These are phyloP conservation scores for Paragorgia papillata DNA, from an alignment of 92 coral and sea anemone species.

Conservation along the genomic window DNA sequence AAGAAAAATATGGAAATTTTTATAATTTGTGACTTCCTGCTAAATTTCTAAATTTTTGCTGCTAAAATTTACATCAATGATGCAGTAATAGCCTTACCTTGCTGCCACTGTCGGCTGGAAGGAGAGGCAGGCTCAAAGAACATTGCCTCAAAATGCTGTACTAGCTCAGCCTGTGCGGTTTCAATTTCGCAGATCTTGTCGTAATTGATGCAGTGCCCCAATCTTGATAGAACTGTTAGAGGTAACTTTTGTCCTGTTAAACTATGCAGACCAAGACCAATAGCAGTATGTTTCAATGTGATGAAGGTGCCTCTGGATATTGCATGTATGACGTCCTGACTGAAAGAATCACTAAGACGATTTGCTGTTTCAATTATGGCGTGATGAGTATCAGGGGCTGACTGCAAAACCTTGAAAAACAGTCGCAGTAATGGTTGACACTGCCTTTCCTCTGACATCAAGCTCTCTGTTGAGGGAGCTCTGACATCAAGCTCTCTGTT, in stretches of 20 bases:
- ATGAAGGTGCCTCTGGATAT: constrained; percentile 10
- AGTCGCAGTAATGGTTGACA: background rate
- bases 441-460: constrained; percentile 25
- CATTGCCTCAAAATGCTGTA: constrained; percentile 16
- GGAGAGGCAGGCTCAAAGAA: background rate
- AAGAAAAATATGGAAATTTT: too few species aligned
- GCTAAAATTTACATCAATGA: too few species aligned
- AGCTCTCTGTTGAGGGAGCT: too few species aligned
- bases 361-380: background rate
- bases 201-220: constrained; percentile 24
- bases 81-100: background rate
- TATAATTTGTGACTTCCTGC: too few species aligned
- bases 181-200: constrained; percentile 1
- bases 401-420: constrained; percentile 8
- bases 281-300: background rate
- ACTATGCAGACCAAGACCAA: constrained; percentile 32
- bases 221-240: background rate
- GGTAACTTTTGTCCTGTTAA: too few species aligned
- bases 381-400: constrained; percentile 2
- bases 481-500: too few species aligned
- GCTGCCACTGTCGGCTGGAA: background rate
- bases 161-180: constrained; percentile 20
- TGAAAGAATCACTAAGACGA: background rate
- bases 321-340: constrained; percentile 5
- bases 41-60: too few species aligned